Conservation (phyloP, 2,113 vertebrate genomes). For the Condylura cristata region DNA sequence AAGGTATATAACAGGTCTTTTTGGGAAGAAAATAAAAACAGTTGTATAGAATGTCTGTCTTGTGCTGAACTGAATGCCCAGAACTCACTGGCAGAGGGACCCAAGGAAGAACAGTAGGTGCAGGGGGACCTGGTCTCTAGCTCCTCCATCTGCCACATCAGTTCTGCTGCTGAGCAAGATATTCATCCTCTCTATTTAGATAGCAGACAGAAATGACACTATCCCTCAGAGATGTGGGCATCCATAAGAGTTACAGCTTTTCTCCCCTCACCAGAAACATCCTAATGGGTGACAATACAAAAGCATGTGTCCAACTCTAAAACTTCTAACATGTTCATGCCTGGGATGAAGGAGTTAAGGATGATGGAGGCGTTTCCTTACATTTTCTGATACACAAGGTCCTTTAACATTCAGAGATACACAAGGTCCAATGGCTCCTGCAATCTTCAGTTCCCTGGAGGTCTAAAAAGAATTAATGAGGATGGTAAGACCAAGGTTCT, state of each 20-base stretch:
- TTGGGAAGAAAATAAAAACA: too few species aligned
- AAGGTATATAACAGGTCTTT: too few species aligned
- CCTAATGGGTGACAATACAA: neutral
- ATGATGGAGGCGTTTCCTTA: slow-evolving; percentile 83
- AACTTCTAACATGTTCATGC: neutral
- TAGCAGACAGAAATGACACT: neutral
- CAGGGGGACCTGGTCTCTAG: neutral
- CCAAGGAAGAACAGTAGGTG: neutral
- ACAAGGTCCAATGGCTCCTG: slow-evolving; percentile 95
- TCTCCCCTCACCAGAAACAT: neutral
- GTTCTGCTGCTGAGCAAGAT: neutral
- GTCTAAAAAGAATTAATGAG: slow-evolving; percentile 87
- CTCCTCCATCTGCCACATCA: neutral
- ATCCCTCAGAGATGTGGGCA: neutral
- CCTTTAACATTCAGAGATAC: slow-evolving; percentile 94
- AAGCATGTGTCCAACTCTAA: too few species aligned
- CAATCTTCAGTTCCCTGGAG: slow-evolving; percentile 95
- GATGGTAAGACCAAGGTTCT: too few species aligned
- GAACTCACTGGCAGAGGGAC: neutral
- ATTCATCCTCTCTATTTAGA: neutral
- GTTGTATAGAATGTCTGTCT: neutral
- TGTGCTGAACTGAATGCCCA: neutral
- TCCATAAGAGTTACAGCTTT: neutral
- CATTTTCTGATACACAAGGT: slow-evolving; percentile 94
- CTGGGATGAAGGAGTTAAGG: neutral